A percentile compares a stretch with the other conserved stretches of the same genome.
phyloP scores from a whole-genome alignment of 2,888 invertebrate species.

The Hermaeophaga mercurialis region DNA sequence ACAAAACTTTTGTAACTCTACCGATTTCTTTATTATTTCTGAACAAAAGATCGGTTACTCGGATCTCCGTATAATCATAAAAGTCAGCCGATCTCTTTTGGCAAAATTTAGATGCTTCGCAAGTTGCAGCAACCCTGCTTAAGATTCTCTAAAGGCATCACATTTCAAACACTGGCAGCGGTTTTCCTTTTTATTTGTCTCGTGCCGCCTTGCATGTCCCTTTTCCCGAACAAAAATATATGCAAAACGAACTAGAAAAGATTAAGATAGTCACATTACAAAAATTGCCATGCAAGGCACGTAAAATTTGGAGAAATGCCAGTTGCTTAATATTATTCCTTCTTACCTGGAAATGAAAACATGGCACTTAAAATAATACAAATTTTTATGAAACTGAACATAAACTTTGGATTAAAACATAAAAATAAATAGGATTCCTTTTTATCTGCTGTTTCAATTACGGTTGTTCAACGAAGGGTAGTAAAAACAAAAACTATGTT shows the following conservation, averaged over 20 bases:
- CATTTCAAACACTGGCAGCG: slow-evolving; percentile 15
- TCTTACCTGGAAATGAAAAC: background rate
- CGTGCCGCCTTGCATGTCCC: slow-evolving; percentile 4
- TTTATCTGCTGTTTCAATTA: too few relatives aligned
- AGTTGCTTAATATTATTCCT: background rate
- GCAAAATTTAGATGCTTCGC: background rate
- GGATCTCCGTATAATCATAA: too few relatives aligned
- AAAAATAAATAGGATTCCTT: too few relatives aligned
- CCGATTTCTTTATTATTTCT: too few relatives aligned
- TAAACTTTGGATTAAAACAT: too few relatives aligned
- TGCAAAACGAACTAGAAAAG: slow-evolving; percentile 4
- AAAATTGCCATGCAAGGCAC: background rate
- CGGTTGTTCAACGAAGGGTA: background rate
- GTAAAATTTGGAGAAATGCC: background rate
- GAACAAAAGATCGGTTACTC: too few relatives aligned
- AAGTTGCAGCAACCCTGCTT: background rate
- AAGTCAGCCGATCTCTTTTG: too few relatives aligned
- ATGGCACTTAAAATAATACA: too few relatives aligned
- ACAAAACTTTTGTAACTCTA: too few relatives aligned
- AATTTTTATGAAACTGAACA: too few relatives aligned
- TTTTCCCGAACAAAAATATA: slow-evolving; percentile 1
- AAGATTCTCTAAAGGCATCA: slow-evolving; percentile 5
- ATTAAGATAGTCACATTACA: slow-evolving; percentile 2
- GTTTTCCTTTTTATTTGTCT: slow-evolving; percentile 2
- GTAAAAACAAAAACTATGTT: too few relatives aligned